A percentile compares a stretch with the other conserved stretches of the same genome.
These are phyloP conservation scores for Eulemur rufifrons DNA, from an alignment of 2,113 vertebrate species.

Conservation along the genomic window DNA sequence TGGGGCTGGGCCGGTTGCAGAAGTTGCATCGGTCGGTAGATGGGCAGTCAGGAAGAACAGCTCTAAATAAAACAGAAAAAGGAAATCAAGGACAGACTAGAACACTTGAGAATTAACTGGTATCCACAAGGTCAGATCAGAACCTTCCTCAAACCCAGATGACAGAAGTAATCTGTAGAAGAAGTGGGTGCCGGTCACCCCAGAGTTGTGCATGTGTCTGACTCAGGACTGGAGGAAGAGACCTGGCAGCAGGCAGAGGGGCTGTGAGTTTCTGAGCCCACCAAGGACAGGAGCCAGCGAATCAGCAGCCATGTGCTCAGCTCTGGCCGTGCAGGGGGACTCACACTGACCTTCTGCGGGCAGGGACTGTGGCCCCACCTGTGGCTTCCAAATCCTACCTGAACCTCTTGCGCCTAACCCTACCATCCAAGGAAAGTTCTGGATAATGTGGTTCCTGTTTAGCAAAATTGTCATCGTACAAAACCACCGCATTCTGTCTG, in stretches of 20 bases:
- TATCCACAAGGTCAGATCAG: neutral
- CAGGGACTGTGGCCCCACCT: neutral
- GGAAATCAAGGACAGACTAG: neutral
- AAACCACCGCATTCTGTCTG: neutral
- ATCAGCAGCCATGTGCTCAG: neutral
- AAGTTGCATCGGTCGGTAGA: neutral
- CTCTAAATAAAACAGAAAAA: neutral
- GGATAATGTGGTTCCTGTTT: neutral
- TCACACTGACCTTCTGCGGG: neutral
- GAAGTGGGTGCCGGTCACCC: rapidly evolving
- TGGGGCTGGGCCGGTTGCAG: neutral
- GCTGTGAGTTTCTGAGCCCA: neutral
- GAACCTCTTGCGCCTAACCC: neutral
- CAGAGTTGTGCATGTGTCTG: neutral
- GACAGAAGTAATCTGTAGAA: neutral
- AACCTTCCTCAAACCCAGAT: neutral
- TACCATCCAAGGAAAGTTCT: neutral
- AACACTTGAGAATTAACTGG: neutral
- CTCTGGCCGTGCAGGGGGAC: rapidly evolving
- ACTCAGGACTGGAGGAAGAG: neutral
- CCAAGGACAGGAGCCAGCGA: neutral
- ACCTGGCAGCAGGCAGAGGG: neutral
- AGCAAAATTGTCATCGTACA: neutral
- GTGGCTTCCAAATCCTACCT: neutral
- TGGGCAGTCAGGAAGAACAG: neutral